Evolutionary conservation across 2,888 invertebrate species (phyloP), one percentile per base, ranked within the genome.

Genomic region (Eumerus sabulonum): DNA sequence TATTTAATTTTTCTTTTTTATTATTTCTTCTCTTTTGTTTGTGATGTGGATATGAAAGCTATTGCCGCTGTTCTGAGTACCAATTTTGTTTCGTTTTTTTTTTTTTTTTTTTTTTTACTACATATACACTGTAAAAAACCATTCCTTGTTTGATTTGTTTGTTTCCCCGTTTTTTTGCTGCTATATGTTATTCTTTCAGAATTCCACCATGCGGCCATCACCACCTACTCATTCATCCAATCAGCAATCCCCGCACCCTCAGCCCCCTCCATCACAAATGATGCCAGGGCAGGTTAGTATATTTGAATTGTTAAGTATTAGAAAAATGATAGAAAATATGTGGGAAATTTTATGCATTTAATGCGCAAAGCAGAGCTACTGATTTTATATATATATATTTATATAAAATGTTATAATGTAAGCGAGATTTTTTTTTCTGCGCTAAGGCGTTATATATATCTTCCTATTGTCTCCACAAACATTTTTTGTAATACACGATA

Each of bases 241-340:
- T 90, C 96, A 97, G 90, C 97, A 96, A 90, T 97, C 95, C 89
- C 95, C 94, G 88, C 93, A 93, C 91, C 92, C 94, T 87, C 95
- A 90, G 92, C 95, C 90, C 91, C 95, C 90, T 91, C 96, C 92
- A 91, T 95, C 92, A 91, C 95, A 92, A 90, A 94, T 94, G 93
- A 94, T 94, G 93, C 92, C 93, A 86, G 92, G 91, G 85, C 95
- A 95, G 90, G 90, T 90, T 89, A 84, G 83, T 83, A 81, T 76
- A 16, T 19, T 16, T n/a, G 17, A 36, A 63, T 44, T 13, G 14
- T 47, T n/a, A 17, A 36, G 12, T n/a, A 19, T 70, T 62, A 16
- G 53, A 40, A 16, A 45, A 57, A 63, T 48, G 16, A 44, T 53
- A 47, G 38, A 57, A 64, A 54, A 60, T 51, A 51, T 59, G 63